These are phyloP conservation scores for Tachysurus fulvidraco DNA, from an alignment of 2,113 vertebrate species.

Conservation along the genomic window DNA sequence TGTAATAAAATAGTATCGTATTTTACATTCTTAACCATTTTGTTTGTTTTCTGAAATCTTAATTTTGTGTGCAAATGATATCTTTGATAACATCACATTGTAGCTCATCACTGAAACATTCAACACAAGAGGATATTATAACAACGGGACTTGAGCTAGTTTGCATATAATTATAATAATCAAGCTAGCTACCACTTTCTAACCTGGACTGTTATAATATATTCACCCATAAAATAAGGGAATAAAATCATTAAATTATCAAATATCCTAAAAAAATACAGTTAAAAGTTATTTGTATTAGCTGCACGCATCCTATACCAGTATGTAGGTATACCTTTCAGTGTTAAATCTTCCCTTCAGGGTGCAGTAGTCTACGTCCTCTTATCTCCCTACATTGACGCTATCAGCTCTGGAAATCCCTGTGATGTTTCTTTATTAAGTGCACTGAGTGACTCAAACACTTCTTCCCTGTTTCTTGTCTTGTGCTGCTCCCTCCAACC, in stretches of 20 bases:
- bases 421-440: background rate
- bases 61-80: background rate
- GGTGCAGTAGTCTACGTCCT: background rate
- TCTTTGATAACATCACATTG: background rate
- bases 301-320: background rate
- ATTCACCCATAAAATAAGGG: background rate
- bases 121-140: too few relatives aligned
- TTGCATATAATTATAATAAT: background rate
- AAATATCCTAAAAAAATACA: background rate
- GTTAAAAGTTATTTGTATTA: background rate
- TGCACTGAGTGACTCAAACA: constrained; percentile 3
- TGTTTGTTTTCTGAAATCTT: background rate
- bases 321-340: background rate
- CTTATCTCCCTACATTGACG: background rate
- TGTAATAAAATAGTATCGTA: background rate
- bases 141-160: background rate
- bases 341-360: background rate
- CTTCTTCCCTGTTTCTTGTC: background rate
- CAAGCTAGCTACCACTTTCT: background rate
- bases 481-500: background rate
- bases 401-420: background rate
- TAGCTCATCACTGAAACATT: background rate
- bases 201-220: background rate
- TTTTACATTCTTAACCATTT: background rate
- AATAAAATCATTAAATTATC: too few relatives aligned